These are phyloP conservation scores for Squalus acanthias DNA, from an alignment of 2,797 vertebrate genomes.

Conservation along the genomic window DNA sequence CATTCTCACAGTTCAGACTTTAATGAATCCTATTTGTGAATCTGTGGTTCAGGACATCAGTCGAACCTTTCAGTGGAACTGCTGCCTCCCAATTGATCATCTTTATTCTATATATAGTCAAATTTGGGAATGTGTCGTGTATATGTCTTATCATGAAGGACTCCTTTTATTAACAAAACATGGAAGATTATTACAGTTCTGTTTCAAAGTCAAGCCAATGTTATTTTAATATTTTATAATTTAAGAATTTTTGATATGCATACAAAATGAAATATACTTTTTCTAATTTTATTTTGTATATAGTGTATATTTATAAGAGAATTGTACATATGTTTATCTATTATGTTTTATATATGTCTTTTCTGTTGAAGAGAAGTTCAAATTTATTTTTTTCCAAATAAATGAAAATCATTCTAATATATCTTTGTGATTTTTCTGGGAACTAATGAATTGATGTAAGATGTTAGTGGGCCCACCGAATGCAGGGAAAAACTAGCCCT, in stretches of 20 bases:
- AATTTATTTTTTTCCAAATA: conserved; percentile 36
- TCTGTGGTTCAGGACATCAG: not conserved
- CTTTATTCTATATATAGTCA: conserved; percentile 16
- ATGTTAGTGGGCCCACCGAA: too few species aligned
- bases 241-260: conserved; percentile 69
- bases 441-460: not conserved
- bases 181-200: conserved; percentile 13
- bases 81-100: not conserved
- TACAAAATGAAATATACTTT: conserved; percentile 51
- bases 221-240: conserved; percentile 51
- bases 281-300: conserved; percentile 65
- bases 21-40: not conserved
- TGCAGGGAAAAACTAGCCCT: not conserved
- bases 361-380: conserved; percentile 33
- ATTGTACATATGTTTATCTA: conserved; percentile 65
- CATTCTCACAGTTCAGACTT: not conserved
- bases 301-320: conserved; percentile 69
- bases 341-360: conserved; percentile 45
- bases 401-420: conserved; percentile 26
- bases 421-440: not conserved
- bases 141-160: conserved; percentile 25
- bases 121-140: conserved; percentile 17
- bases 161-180: not conserved
- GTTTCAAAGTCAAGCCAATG: conserved; percentile 35
- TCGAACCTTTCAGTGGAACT: not conserved